Conservation (phyloP, 2,797 vertebrate genomes). For the Artibeus lituratus region DNA sequence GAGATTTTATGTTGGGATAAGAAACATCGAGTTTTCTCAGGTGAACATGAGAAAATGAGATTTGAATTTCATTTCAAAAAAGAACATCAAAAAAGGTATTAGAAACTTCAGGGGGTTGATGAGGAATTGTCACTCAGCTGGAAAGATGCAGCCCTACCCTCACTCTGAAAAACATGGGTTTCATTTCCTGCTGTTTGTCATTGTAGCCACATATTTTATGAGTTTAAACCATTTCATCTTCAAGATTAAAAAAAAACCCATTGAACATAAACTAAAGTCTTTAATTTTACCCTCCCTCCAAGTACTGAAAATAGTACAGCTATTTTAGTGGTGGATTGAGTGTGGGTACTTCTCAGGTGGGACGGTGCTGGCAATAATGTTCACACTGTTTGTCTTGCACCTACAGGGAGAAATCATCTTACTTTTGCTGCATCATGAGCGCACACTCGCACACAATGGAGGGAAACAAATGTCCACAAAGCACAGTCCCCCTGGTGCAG, state of each 20-base stretch:
- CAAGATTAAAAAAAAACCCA: background rate
- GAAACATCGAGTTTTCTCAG: background rate
- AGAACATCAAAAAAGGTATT: background rate
- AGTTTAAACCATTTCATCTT: background rate
- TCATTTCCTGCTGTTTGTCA: background rate
- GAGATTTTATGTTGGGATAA: background rate
- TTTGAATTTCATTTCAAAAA: background rate
- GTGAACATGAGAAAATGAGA: background rate
- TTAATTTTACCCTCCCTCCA: background rate
- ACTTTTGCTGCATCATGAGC: no score
- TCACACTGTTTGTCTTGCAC: background rate
- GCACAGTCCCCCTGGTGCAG: fast-evolving
- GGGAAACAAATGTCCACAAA: background rate
- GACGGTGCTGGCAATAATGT: fast-evolving
- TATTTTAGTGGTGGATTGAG: background rate
- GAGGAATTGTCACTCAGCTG: no score
- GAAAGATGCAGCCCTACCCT: fast-evolving
- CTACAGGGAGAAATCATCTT: background rate
- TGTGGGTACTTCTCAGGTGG: background rate
- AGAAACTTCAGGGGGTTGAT: background rate
- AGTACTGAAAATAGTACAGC: background rate
- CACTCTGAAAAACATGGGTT: background rate
- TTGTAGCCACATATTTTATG: background rate
- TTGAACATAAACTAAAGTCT: background rate
- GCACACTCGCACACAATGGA: background rate